Evolutionary conservation across 2,888 invertebrate genomes (phyloP), one percentile per base, ranked within the genome.

Genomic region (Hyalella azteca): DNA sequence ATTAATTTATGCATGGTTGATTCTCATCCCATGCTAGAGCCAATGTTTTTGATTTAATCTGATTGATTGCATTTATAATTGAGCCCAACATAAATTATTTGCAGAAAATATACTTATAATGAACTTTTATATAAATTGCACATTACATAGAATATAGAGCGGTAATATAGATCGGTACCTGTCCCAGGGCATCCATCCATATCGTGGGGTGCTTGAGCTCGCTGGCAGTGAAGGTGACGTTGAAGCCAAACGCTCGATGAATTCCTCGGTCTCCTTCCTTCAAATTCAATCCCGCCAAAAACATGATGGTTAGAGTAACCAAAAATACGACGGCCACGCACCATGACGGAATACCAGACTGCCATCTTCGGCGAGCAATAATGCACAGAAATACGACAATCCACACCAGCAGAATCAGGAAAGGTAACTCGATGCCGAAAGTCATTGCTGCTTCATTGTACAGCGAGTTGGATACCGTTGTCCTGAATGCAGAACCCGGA

Each of bases 131-230:
- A 13, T 36, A 29, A 41, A 39, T n/a, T n/a, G n/a, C n/a, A n/a
- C n/a, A n/a, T n/a, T n/a, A n/a, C n/a, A n/a, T n/a, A n/a, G n/a
- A n/a, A n/a, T n/a, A n/a, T n/a, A n/a, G n/a, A n/a, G n/a, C n/a
- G n/a, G n/a, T n/a, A n/a, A n/a, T n/a, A n/a, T n/a, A n/a, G n/a
- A n/a, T n/a, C n/a, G n/a, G n/a, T n/a, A 82, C 82, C 82, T 82
- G 82, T 1, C 82, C 82, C 26, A 82, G 66, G 26, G 82, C 82
- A 39, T 82, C 82, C 48, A 82, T 48, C 82, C 82, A 82, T 5
- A 82, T 73, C 11, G 77, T 66, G 2, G 82, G 80, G 5, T 73
- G 29, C n/a, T n/a, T 26, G n/a, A 82, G 54, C 15, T 80, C 49
- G 11, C 41, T 41, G 3, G 13, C 19, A 19, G 29, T 45, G 29